Evolutionary conservation across 1,140 invertebrate species (phyloP).

Genomic region (Drosophila ogumai): DNA sequence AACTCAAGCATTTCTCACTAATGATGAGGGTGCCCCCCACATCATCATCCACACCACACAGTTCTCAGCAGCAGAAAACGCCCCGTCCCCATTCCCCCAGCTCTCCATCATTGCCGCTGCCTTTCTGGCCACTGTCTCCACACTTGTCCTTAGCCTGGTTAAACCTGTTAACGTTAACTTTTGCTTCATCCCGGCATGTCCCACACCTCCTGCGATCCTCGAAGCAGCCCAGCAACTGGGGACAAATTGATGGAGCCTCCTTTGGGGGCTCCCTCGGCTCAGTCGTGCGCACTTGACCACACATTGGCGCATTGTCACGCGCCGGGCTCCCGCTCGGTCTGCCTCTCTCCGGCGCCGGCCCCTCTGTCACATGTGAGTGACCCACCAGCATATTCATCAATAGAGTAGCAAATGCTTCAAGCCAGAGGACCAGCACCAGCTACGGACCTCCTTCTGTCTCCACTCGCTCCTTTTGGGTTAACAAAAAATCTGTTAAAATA

Average conservation of each 20-base stretch:
- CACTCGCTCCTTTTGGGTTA: constrained; percentile 56
- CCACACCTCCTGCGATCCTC: constrained; percentile 46
- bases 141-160: constrained; percentile 77
- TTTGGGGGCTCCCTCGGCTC: constrained; percentile 54
- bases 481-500: constrained; percentile 82
- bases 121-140: constrained; percentile 55
- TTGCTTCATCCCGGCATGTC: constrained; percentile 45
- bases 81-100: not conserved
- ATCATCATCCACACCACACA: constrained; percentile 45
- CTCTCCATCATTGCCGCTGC: not conserved
- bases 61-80: not conserved
- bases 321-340: constrained; percentile 23
- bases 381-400: constrained; percentile 78
- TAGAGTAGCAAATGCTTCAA: constrained; percentile 63
- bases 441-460: not conserved
- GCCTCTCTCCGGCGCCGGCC: not conserved
- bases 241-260: constrained; percentile 55
- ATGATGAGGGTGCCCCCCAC: constrained; percentile 58
- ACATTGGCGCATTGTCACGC: constrained; percentile 81
- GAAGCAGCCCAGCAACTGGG: constrained; percentile 39
- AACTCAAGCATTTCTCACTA: constrained; percentile 73
- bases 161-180: constrained; percentile 82
- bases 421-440: constrained; percentile 7
- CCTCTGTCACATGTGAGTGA: constrained; percentile 35
- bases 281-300: constrained; percentile 80